These are phyloP conservation scores for Megamerina dolium DNA, from an alignment of 2,888 invertebrate genomes.

Conservation along the genomic window DNA sequence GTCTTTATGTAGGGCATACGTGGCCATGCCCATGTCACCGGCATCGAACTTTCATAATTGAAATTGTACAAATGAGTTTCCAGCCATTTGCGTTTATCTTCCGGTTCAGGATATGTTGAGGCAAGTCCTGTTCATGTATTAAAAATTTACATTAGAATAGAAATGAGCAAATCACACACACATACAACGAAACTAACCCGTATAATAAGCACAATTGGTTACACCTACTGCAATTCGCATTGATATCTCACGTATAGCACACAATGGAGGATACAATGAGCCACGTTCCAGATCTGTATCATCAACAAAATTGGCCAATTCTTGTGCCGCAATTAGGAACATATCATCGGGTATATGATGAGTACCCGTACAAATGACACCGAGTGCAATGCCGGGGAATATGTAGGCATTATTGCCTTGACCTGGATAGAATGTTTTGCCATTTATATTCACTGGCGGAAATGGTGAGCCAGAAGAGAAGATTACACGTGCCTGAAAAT, in stretches of 20 bases:
- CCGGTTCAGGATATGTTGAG: conserved; percentile 80
- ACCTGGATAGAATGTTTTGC: conserved; percentile 79
- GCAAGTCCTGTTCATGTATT: conserved; percentile 59
- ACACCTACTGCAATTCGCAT: conserved; percentile 82
- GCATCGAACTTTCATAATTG: conserved; percentile 73
- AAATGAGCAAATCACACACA: not conserved
- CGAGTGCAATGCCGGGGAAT: conserved; percentile 93
- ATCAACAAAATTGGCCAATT: conserved; percentile 73
- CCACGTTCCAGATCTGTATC: conserved; percentile 76
- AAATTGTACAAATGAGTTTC: conserved; percentile 70
- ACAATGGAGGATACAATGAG: conserved; percentile 87
- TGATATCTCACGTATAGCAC: conserved; percentile 79
- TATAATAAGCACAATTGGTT: conserved; percentile 82
- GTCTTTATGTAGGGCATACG: conserved; percentile 45
- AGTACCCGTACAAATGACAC: conserved; percentile 84
- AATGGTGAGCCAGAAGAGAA: conserved; percentile 98
- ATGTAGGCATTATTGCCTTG: conserved; percentile 98
- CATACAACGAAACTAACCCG: too few relatives aligned
- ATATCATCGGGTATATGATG: conserved; percentile 90
- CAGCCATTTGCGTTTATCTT: conserved; percentile 66
- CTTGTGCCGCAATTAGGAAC: conserved; percentile 92
- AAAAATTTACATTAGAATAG: not conserved
- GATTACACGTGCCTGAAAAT: conserved; percentile 75
- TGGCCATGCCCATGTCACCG: conserved; percentile 62
- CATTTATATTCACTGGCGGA: conserved; percentile 71